Evolutionary conservation across 2,113 vertebrate species (phyloP), one percentile per base, ranked within the genome.

Genomic region (Origma solitaria): DNA sequence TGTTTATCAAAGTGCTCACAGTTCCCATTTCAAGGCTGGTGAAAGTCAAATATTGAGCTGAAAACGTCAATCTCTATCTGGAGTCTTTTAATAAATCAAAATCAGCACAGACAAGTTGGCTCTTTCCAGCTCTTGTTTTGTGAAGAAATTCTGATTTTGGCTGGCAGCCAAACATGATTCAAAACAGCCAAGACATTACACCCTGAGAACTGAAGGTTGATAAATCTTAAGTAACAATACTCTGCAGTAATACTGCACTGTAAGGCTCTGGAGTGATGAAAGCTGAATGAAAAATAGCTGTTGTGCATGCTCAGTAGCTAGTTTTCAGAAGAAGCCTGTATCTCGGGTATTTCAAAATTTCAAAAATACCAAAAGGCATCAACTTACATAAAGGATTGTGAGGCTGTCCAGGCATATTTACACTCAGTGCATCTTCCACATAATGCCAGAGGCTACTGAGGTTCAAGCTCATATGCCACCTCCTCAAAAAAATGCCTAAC

Each of bases 41-140:
- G 60, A 88, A 96, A 96, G 95, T 96, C 93, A 97, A 97, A 95
- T 96, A 96, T 88, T 94, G 96, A 95, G 92, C 80, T 87, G 88
- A 92, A 95, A 97, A 96, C 79, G 53, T 73, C 96, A 82, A 68
- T 95, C 90, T 35, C 24, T 68, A 92, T 88, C 94, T 96, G 86
- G 71, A 93, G 77, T 35, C 25, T 93, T 94, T 79, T 87, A 95
- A 83, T 86, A 93, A 94, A 88, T 73, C 75, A 86, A 95, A 95
- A 88, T 84, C 96, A 91, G 95, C 57, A 82, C 60, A 94, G 96
- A 97, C 95, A 94, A 90, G 76, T 90, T 91, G 86, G 94, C 44
- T 94, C 89, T 86, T 58, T 81, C 83, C 94, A 96, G 84, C 70
- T 95, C 97, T 94, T 93, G 83, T 90, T 96, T 89, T 96, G 94